Base-by-base conservation (phyloP, 1,140 invertebrate genomes). In the Aradophagus sp. region DNA sequence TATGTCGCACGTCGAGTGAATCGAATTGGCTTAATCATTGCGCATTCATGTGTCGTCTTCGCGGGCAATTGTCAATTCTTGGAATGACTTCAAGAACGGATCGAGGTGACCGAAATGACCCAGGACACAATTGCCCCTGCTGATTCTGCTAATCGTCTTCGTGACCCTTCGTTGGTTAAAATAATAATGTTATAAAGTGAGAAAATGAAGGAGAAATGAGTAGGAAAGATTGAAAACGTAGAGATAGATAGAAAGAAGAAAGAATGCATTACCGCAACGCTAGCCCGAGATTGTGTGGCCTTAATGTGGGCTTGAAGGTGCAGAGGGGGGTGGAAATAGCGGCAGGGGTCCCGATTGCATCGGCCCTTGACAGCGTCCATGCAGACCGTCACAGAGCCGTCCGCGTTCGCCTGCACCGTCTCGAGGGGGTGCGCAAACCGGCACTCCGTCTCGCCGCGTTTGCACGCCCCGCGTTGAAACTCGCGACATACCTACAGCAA, bases 251-350 rank as follows among this genome's bases (percentile, higher is more conserved):
- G 78, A 82, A 73, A 84, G 76, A 85, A n/a, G 80, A 85, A 77
- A 88, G 87, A 89, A 89, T 90, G 91, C 91, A 93, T 93, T 94
- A 96, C 94, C 94, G 93, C 92, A 86, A 86, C 85, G 91, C 93
- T 92, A 90, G 92, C 93, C 91, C 93, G 94, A 91, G 92, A 92
- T 92, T 94, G 93, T 92, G 94, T 90, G 86, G 91, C 95, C 93
- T 97, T 97, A 92, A 97, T 95, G 93, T 97, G 95, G 90, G 95
- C 95, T 93, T 97, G 95, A 88, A 98, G 95, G 93, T 98, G 95
- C 91, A 95, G 91, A 91, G 94, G 93, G 90, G 94, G 94, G 90
- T 96, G 94, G 91, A 95, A 96, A 94, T 96, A 96, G 91, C 94
- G 93, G 93, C 95, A 96, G 90, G 93, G 93, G 89, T 95, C 93